phyloP scores from a whole-genome alignment of 2,888 invertebrate species.

The Lasioglossum calceatum region DNA sequence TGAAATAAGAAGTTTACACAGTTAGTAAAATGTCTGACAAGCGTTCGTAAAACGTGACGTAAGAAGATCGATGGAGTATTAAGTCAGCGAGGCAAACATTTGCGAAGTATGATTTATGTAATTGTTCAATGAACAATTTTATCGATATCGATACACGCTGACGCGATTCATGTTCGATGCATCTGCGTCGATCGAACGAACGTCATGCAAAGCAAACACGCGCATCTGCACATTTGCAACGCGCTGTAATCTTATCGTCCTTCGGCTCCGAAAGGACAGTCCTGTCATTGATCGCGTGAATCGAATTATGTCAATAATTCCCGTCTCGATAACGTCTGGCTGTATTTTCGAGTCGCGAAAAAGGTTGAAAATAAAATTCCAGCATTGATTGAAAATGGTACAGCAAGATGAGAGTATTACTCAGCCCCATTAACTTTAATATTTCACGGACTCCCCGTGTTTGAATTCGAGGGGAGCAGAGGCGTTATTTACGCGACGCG shows the following conservation, averaged over 20 bases:
- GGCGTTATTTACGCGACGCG: not conserved
- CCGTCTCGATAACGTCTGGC: not conserved
- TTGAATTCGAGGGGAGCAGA: not conserved
- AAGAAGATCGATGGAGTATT: not conserved
- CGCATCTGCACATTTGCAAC: constrained; percentile 1
- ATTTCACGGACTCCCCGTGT: not conserved
- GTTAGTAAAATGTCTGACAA: not conserved
- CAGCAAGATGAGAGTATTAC: not conserved
- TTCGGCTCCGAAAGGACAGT: not conserved
- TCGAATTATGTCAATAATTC: not conserved
- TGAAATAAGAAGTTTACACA: not conserved
- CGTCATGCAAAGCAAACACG: not conserved
- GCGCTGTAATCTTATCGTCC: constrained; percentile 20
- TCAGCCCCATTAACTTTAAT: not conserved
- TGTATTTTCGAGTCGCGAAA: not conserved
- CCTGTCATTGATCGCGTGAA: not conserved
- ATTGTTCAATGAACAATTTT: not conserved
- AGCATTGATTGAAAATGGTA: not conserved
- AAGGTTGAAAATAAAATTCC: not conserved
- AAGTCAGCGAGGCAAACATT: not conserved
- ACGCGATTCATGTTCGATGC: not conserved
- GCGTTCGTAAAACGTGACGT: not conserved
- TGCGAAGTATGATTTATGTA: not conserved
- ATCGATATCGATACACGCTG: not conserved
- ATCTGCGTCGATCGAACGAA: not conserved